Evolutionary conservation across 2,888 invertebrate species (phyloP).

Genomic region (Cosmopolites sordidus): DNA sequence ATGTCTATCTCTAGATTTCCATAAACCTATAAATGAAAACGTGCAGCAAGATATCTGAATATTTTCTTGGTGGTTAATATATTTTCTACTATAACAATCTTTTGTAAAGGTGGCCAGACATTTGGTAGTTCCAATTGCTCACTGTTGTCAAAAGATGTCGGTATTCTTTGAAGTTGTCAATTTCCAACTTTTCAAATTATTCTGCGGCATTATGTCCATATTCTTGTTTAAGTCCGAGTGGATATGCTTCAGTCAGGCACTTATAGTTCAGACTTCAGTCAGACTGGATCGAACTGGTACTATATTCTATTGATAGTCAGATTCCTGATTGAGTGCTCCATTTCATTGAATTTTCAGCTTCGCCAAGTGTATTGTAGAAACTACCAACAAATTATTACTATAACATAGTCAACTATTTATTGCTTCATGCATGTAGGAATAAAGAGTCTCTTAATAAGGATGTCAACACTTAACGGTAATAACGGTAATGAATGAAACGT

Average conservation of each 20-base stretch:
- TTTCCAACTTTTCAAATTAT: conserved; percentile 50
- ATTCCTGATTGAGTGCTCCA: too few species aligned
- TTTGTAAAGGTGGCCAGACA: conserved; percentile 79
- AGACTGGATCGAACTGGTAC: conserved; percentile 65
- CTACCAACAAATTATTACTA: too few species aligned
- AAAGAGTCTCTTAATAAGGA: too few species aligned
- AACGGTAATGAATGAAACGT: too few species aligned
- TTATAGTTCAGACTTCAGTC: conserved; percentile 53
- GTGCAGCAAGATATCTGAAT: too few species aligned
- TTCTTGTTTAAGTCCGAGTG: conserved; percentile 29
- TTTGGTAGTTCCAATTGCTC: conserved; percentile 82
- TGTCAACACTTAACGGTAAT: too few species aligned
- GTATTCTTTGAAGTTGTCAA: conserved; percentile 57
- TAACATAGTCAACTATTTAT: too few species aligned
- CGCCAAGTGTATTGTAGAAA: too few species aligned
- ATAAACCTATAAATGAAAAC: conserved; percentile 19
- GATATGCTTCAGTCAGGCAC: conserved; percentile 60
- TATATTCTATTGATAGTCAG: conserved; percentile 52
- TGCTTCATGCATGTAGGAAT: too few species aligned
- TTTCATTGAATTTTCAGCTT: too few species aligned
- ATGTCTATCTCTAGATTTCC: conserved; percentile 46
- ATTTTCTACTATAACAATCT: conserved; percentile 62
- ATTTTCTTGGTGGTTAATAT: too few species aligned
- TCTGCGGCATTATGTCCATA: conserved; percentile 53
- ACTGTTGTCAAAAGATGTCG: conserved; percentile 60